Base-by-base conservation (phyloP, 1,140 invertebrate genomes). In the Hydropsyche tenuis region DNA sequence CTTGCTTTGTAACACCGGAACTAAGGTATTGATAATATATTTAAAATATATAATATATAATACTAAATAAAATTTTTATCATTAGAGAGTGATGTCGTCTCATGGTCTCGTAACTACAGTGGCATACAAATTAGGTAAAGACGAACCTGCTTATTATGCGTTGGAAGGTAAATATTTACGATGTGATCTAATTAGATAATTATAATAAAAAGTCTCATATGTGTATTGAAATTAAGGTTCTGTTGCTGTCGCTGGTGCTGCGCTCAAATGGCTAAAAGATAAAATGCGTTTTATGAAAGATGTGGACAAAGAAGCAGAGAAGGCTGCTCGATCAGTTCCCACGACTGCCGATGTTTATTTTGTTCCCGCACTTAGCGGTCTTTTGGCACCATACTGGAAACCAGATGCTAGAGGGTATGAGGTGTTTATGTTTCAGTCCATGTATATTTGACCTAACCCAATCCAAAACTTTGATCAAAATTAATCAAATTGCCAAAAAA, bases 311-410 rank as follows among this genome's bases (percentile, higher is more conserved):
- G 94, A 97, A 69, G 90, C 92, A 14, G 94, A 96, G 82, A 83
- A 85, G 7, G 84, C 97, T 43, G 93, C 93, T 0, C 86, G 88
- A 12, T 86, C 88, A 74, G 92, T 96, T 6, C 86, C 89, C 62
- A 88, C 88, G n/a, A 92, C 92, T 5, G 93, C 92, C 20, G 95
- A 94, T 78, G 92, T 98, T 73, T 96, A 95, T 81, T 99, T 99
- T 83, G 97, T 99, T 9, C 97, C 97, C 0, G 94, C 94, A 6
- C 97, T 99, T 82, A 93, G 92, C 70, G 98, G 97, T 1, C 84
- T 99, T 0, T 98, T 96, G 82, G 97, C 97, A 51, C 97, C 98
- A 0, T 96, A 98, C 82, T 99, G 96, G 96, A 87, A 92, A 78
- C 91, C 94, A 79, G 94, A 97, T 86, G 96, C 96, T 1, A 88